Percentiles rank a stretch among this genome's conserved stretches.
These are phyloP conservation scores for Burhinus oedicnemus DNA, from an alignment of 2,113 vertebrate genomes.

Conservation along the genomic window DNA sequence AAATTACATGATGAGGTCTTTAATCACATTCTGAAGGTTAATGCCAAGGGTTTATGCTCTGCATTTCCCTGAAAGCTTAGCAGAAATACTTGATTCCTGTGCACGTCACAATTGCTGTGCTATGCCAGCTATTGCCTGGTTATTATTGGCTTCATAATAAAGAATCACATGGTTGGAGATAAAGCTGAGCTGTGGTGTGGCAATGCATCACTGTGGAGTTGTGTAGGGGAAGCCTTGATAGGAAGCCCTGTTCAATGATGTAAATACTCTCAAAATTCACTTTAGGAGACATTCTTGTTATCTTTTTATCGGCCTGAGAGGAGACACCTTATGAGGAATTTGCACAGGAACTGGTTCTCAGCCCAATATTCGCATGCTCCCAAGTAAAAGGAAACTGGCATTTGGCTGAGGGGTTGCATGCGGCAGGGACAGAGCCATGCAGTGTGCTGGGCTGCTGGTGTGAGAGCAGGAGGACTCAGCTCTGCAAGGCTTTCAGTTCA, in stretches of 20 bases:
- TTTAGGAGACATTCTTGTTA: not conserved
- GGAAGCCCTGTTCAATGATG: not conserved
- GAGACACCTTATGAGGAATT: not conserved
- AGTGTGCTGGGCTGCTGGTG: not conserved
- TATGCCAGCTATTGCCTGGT: not conserved
- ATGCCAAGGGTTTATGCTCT: not conserved
- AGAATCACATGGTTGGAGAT: not conserved
- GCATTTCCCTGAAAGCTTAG: not conserved
- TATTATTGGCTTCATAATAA: not conserved
- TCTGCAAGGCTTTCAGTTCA: not conserved
- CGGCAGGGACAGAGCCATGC: not conserved
- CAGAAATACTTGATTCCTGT: not conserved
- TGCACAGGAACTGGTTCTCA: not conserved
- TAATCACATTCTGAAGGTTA: constrained; percentile 7
- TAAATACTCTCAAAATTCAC: not conserved
- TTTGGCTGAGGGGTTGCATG: not conserved
- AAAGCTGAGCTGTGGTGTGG: not conserved
- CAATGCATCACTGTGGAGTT: not conserved
- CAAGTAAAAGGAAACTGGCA: not conserved
- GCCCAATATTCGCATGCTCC: not conserved
- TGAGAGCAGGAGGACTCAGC: not conserved
- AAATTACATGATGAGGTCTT: not conserved
- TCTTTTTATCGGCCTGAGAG: not conserved
- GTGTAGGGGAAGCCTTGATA: not conserved
- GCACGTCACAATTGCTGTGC: not conserved